Evolutionary conservation across 37 sponge, comb jelly and placozoan genomes (phyloP).

Genomic region (Beroe forskalii): DNA sequence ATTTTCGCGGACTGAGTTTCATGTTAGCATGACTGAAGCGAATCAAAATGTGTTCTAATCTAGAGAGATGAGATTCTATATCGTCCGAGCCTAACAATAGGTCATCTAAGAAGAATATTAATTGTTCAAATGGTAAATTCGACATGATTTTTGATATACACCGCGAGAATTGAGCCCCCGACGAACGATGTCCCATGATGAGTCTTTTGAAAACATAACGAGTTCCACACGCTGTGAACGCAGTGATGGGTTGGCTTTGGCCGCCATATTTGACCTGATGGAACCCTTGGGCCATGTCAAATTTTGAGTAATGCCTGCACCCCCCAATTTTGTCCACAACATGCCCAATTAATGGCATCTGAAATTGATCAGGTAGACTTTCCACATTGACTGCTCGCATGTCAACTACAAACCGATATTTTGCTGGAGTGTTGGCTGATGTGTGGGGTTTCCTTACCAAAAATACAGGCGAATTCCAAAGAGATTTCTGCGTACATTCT

Average conservation of each 20-base stretch:
- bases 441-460: background rate
- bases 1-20: background rate
- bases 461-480: background rate
- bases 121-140: background rate
- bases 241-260: background rate
- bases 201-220: background rate
- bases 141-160: background rate
- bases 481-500: background rate
- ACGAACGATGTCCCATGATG: background rate
- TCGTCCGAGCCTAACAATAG: background rate
- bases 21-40: background rate
- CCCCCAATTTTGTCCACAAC: background rate
- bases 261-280: background rate
- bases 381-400: background rate
- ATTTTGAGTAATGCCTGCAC: background rate
- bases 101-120: conserved; percentile 27
- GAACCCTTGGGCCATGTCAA: background rate
- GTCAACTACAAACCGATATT: background rate
- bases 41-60: background rate
- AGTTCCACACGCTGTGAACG: background rate
- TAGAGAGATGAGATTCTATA: background rate
- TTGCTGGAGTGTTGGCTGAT: background rate
- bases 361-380: background rate
- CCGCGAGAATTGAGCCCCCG: background rate
- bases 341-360: background rate